Conservation (phyloP, 2,888 invertebrate species). For the Drosophila tanythrix region DNA sequence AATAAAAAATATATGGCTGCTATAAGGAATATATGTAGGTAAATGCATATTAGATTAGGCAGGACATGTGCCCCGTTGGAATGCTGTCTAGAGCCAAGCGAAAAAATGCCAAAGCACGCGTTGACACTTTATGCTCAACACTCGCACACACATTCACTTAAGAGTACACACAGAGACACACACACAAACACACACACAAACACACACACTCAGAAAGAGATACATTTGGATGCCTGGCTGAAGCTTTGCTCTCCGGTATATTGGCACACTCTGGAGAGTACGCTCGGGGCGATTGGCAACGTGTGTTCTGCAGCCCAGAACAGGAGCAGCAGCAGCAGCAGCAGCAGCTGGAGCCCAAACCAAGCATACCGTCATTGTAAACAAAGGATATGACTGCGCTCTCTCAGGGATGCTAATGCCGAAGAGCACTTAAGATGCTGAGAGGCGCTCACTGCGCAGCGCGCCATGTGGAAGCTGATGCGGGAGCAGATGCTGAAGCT, state of each 20-base stretch:
- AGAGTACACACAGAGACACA: conserved; percentile 14
- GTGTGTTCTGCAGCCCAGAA: conserved; percentile 69
- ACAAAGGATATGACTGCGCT: conserved; percentile 65
- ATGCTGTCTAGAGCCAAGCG: conserved; percentile 23
- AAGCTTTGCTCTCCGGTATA: conserved; percentile 58
- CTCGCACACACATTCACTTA: conserved; percentile 46
- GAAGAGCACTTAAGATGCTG: conserved; percentile 15
- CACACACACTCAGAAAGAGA: conserved; percentile 43
- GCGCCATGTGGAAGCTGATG: background rate
- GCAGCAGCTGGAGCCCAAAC: conserved; percentile 35
- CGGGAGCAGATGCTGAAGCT: background rate
- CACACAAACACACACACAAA: conserved; percentile 40
- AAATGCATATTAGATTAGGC: background rate
- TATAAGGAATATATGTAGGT: background rate
- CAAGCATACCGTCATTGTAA: conserved; percentile 67
- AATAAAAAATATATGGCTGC: background rate
- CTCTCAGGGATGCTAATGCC: conserved; percentile 50
- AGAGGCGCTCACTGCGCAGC: conserved; percentile 35
- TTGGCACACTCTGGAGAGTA: conserved; percentile 61
- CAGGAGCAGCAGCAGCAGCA: conserved; percentile 30
- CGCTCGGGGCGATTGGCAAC: conserved; percentile 65
- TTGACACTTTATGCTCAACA: conserved; percentile 78
- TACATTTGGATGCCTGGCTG: conserved; percentile 27
- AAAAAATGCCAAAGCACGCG: conserved; percentile 78
- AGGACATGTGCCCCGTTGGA: conserved; percentile 33